Percentiles rank a stretch among this genome's conserved stretches.
phyloP scores from a whole-genome alignment of 2,888 invertebrate genomes.

The Tiphia femorata region DNA sequence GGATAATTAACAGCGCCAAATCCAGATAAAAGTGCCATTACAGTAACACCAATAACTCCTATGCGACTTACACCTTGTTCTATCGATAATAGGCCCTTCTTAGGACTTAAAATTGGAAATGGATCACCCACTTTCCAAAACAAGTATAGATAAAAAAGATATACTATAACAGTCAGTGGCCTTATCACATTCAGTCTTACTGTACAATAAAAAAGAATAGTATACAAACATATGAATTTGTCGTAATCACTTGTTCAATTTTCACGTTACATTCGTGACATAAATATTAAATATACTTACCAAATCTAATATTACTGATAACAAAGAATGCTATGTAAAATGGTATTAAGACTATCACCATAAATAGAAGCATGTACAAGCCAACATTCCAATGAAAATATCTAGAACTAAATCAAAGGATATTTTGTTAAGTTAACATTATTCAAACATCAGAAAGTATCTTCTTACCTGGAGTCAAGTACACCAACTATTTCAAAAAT shows the following conservation, averaged over 20 bases:
- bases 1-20: slow-evolving; percentile 99
- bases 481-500: slow-evolving; percentile 98
- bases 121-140: slow-evolving; percentile 99
- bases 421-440: slow-evolving; percentile 6
- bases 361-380: slow-evolving; percentile 89
- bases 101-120: slow-evolving; percentile 96
- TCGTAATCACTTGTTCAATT: too few species aligned
- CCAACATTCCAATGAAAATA: slow-evolving; percentile 96
- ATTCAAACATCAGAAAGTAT: slow-evolving; percentile 46
- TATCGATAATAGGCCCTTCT: slow-evolving; percentile 90
- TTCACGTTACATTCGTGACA: not conserved
- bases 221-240: not conserved
- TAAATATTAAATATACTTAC: slow-evolving; percentile 70
- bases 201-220: slow-evolving; percentile 66
- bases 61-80: slow-evolving; percentile 95
- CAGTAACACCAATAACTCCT: slow-evolving; percentile 98
- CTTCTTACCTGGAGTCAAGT: slow-evolving; percentile 85
- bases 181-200: slow-evolving; percentile 83
- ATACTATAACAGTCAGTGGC: slow-evolving; percentile 85
- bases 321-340: slow-evolving; percentile 97
- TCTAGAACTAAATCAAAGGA: slow-evolving; percentile 78
- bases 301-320: slow-evolving; percentile 88
- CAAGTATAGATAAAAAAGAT: slow-evolving; percentile 93
- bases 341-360: slow-evolving; percentile 96
- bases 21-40: slow-evolving; percentile 98